phyloP scores from a whole-genome alignment of 2,888 invertebrate genomes.

The Aspidapion aeneum region DNA sequence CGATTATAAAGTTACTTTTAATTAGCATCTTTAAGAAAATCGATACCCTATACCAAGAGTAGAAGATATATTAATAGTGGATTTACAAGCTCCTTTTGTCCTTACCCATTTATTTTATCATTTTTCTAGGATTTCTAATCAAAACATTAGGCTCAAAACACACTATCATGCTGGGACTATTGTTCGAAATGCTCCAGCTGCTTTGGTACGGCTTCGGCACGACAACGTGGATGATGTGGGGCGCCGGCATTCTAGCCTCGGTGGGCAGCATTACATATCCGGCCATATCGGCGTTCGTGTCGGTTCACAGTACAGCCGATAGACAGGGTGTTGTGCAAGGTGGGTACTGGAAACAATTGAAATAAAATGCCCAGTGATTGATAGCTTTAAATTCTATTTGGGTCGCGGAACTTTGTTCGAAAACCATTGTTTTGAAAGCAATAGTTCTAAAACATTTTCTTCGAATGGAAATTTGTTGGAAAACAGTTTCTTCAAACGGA shows the following conservation, averaged over 20 bases:
- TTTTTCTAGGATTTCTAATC: conserved; percentile 47
- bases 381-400: too few relatives aligned
- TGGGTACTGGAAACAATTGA: conserved; percentile 11
- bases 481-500: too few relatives aligned
- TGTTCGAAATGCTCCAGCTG: conserved; percentile 95
- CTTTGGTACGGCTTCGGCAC: conserved; percentile 98
- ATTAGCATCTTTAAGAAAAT: too few relatives aligned
- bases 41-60: too few relatives aligned
- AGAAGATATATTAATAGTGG: too few relatives aligned
- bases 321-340: conserved; percentile 74
- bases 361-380: too few relatives aligned
- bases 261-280: conserved; percentile 97
- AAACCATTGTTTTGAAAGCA: too few relatives aligned
- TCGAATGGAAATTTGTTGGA: too few relatives aligned
- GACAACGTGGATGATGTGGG: conserved; percentile 99
- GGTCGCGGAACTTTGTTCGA: too few relatives aligned
- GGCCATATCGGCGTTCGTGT: conserved; percentile 97
- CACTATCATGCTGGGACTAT: conserved; percentile 93
- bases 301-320: conserved; percentile 96
- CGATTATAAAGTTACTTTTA: too few relatives aligned
- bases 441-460: too few relatives aligned
- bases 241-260: conserved; percentile 93
- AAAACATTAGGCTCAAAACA: conserved; percentile 89
- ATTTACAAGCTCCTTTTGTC: too few relatives aligned
- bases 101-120: conserved; percentile 65